Conservation (phyloP, 2,797 vertebrate genomes). For the Sebastes alutus region DNA sequence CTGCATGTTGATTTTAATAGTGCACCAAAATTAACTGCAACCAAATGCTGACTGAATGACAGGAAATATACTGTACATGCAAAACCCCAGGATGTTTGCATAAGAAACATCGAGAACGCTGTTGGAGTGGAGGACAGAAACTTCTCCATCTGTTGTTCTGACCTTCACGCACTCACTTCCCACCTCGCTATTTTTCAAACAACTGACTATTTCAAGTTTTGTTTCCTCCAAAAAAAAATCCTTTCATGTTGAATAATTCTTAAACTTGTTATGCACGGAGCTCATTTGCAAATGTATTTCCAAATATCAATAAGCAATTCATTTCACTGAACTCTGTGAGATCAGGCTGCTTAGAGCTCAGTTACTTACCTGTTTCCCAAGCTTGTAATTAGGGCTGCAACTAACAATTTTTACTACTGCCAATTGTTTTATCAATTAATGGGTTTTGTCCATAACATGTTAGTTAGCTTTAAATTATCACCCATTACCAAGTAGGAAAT, state of each 20-base stretch:
- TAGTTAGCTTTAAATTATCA: background rate
- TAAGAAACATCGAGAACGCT: background rate
- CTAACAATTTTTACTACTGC: background rate
- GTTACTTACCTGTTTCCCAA: background rate
- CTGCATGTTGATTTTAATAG: background rate
- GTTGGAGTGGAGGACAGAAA: background rate
- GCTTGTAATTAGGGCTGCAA: background rate
- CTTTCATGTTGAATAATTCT: too few relatives aligned
- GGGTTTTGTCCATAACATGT: background rate
- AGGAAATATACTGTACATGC: background rate
- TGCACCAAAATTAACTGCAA: background rate
- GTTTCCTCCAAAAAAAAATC: background rate
- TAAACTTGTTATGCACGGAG: background rate
- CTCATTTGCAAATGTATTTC: background rate
- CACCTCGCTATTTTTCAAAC: too few relatives aligned
- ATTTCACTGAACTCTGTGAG: background rate
- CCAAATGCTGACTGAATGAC: background rate
- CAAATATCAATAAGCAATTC: background rate
- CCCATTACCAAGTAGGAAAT: too few relatives aligned
- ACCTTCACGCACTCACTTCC: background rate
- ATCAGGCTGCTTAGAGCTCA: background rate
- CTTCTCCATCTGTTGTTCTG: background rate
- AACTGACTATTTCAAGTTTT: background rate
- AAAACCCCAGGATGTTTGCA: background rate
- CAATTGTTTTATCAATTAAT: background rate